These are phyloP conservation scores for Pantherophis alleghaniensis DNA, from an alignment of 2,797 vertebrate species.

Conservation along the genomic window DNA sequence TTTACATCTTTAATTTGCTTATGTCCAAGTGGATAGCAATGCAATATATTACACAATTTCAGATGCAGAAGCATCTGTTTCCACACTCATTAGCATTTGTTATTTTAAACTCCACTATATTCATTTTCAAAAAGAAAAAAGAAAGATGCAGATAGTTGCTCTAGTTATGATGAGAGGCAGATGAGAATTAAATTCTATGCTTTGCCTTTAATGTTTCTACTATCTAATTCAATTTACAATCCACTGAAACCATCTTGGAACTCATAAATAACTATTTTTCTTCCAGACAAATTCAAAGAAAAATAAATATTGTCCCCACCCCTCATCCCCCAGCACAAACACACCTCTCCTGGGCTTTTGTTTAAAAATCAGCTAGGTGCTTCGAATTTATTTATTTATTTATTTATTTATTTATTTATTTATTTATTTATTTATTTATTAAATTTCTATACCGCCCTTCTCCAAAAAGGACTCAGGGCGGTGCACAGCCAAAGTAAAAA, in stretches of 20 bases:
- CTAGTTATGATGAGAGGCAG: constrained; percentile 41
- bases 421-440: too few species aligned
- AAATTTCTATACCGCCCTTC: too few species aligned
- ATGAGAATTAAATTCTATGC: constrained; percentile 27
- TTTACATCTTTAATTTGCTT: constrained; percentile 30
- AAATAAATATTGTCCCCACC: constrained; percentile 36
- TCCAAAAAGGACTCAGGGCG: too few species aligned
- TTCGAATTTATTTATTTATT: constrained; percentile 49
- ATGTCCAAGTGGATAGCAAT: constrained; percentile 28
- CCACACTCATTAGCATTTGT: constrained; percentile 25
- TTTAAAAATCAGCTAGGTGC: constrained; percentile 53
- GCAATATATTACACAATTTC: constrained; percentile 32
- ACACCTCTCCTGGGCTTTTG: constrained; percentile 35
- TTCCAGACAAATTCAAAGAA: constrained; percentile 50
- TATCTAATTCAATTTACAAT: constrained; percentile 47
- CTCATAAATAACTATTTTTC: constrained; percentile 42
- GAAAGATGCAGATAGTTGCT: constrained; percentile 20
- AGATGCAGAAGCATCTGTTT: constrained; percentile 15
- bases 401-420: too few species aligned
- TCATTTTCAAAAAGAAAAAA: constrained; percentile 40
- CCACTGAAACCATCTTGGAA: constrained; percentile 24
- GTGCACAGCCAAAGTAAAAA: too few species aligned
- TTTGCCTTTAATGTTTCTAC: constrained; percentile 44
- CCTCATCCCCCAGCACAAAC: neutral
- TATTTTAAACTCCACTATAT: constrained; percentile 46